Conservation (phyloP, 2,888 invertebrate genomes). For the Rosalia funebris region DNA sequence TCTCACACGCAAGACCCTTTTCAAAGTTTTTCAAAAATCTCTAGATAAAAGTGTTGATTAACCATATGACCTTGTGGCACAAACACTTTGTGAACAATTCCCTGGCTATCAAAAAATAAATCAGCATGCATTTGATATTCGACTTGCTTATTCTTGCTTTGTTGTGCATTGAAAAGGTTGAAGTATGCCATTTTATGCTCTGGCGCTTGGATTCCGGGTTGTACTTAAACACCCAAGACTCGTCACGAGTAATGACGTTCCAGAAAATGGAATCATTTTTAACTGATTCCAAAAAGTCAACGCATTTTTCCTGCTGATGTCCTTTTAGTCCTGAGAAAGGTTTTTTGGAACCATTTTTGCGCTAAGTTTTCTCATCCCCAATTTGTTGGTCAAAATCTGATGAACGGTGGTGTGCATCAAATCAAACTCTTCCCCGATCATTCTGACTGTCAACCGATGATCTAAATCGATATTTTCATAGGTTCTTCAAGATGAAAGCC, state of each 20-base stretch:
- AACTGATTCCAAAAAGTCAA: conserved; percentile 1
- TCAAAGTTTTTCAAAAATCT: conserved; percentile 7
- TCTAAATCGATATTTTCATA: conserved; percentile 1
- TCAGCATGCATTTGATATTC: background rate
- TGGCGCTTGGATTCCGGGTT: background rate
- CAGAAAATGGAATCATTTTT: background rate
- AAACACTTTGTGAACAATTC: background rate
- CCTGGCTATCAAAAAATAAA: background rate
- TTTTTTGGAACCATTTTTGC: conserved; percentile 1
- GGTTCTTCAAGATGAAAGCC: background rate
- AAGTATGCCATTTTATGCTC: background rate
- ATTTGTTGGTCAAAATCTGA: conserved; percentile 1
- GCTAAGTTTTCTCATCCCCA: conserved; percentile 1
- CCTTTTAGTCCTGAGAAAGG: background rate
- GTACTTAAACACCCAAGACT: background rate
- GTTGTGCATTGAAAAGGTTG: background rate
- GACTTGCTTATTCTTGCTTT: conserved; percentile 2
- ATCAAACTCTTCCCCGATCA: conserved; percentile 17
- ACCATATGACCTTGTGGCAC: background rate
- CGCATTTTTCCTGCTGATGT: background rate
- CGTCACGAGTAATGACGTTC: background rate
- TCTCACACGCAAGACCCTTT: too few relatives aligned
- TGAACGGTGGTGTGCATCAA: conserved; percentile 13
- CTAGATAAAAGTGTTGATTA: conserved; percentile 5
- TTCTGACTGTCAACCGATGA: conserved; percentile 5